Conservation (phyloP, 2,113 vertebrate genomes). For the Gopherus evgoodei region DNA sequence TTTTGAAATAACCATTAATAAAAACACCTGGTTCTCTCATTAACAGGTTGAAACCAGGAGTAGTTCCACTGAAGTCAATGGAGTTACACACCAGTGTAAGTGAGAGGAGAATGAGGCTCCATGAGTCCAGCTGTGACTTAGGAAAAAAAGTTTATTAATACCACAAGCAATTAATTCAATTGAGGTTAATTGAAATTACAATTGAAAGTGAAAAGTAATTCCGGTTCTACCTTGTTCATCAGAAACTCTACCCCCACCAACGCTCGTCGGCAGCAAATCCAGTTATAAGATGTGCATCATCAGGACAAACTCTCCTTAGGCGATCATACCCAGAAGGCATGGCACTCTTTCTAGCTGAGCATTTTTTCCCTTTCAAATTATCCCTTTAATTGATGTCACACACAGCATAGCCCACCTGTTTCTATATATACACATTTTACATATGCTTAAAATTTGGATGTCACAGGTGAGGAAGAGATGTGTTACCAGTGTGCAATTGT, state of each 20-base stretch:
- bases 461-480: neutral
- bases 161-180: constrained; percentile 36
- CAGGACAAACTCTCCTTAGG: constrained; percentile 48
- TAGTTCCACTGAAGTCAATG: neutral
- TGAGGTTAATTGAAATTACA: constrained; percentile 53
- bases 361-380: constrained; percentile 36
- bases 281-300: constrained; percentile 24
- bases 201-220: constrained; percentile 32
- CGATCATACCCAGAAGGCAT: constrained; percentile 31
- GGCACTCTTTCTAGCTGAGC: neutral
- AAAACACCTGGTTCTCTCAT: neutral
- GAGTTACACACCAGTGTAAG: neutral
- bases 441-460: neutral
- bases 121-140: neutral
- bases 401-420: neutral
- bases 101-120: neutral
- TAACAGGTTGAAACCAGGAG: neutral
- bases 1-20: neutral
- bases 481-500: neutral
- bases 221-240: constrained; percentile 38
- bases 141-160: neutral
- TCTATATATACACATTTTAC: neutral
- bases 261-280: constrained; percentile 3
- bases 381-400: constrained; percentile 8
- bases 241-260: constrained; percentile 34